phyloP scores from a whole-genome alignment of 2,113 vertebrate genomes.

The Geococcyx californianus region DNA sequence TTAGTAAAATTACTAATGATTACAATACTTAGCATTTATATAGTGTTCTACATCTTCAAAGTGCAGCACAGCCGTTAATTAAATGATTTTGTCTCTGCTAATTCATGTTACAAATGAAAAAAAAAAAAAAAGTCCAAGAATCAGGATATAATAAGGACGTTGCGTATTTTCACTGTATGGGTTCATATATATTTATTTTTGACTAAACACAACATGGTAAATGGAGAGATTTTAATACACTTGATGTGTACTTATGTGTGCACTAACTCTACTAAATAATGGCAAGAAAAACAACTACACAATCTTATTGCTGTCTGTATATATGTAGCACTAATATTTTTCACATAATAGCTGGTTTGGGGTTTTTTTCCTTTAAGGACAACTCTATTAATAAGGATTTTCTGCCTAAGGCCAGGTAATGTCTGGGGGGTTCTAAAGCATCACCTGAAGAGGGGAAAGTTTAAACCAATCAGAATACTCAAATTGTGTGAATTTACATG shows the following conservation, averaged over 20 bases:
- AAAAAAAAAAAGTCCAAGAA: not conserved
- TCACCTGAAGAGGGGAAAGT: not conserved
- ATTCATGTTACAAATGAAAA: conserved; percentile 38
- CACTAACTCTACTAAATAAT: not conserved
- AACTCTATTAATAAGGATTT: not conserved
- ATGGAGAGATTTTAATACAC: not conserved
- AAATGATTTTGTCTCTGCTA: conserved; percentile 71
- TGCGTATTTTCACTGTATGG: not conserved
- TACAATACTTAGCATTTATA: conserved; percentile 63
- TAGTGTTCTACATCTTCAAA: conserved; percentile 64
- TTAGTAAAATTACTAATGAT: conserved; percentile 71
- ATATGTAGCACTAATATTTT: not conserved
- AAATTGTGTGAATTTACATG: not conserved
- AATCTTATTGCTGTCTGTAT: not conserved
- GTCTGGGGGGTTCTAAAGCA: conserved; percentile 36
- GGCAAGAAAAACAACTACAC: not conserved
- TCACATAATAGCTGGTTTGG: not conserved
- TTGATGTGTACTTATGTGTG: not conserved
- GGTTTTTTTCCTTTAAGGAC: not conserved
- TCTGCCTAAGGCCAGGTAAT: conserved; percentile 39
- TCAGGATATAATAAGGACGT: not conserved
- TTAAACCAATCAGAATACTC: not conserved
- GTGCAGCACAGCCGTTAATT: conserved; percentile 63
- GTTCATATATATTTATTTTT: not conserved
- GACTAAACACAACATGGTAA: not conserved